Evolutionary conservation across 2,797 vertebrate genomes (phyloP), one percentile per base, ranked within the genome.

Genomic region (Paedocypris micromegethes): DNA sequence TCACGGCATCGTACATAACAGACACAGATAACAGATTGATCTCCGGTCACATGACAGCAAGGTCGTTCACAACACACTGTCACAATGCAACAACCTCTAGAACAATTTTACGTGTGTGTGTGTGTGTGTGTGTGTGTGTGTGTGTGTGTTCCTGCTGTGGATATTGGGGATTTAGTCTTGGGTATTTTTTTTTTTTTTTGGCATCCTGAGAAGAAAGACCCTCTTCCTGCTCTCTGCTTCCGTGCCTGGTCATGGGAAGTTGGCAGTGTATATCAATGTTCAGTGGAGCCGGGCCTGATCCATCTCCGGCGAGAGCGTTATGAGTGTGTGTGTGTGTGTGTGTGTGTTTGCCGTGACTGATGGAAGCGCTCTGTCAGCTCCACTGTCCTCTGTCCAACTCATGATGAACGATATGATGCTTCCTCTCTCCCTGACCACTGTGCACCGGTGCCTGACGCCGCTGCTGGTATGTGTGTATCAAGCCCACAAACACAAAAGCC

Each of bases 1-100:
- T 51, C 60, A 70, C 41, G 4, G 53, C 5, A 63, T 86, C 82
- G 84, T 86, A 85, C 84, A 85, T 86, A 85, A 80, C 82, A 70
- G 62, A 9, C 78, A 71, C 80, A 78, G 82, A 86, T 84, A 66
- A 78, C 82, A 80, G 84, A 85, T 82, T 85, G 83, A 88, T 87
- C 83, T 65, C 4, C 69, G 50, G 74, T 51, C 6, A 73, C 50
- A 72, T 62, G 64, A 80, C 57, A 57, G 77, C 81, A 80, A 84
- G 70, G 80, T 81, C 79, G 76, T 83, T 46, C 59, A 65, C 62
- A 61, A 58, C 54, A 6, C 44, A 57, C 23, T 48, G 60, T 59
- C 63, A 66, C 58, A 59, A 83, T 54, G 43, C 49, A 52, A 50
- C 7, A 5, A 44, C 55, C 44, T 68, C 71, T n/a, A 78, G 78